phyloP scores from a whole-genome alignment of 2,797 vertebrate genomes.

The Sparidentex hasta region DNA sequence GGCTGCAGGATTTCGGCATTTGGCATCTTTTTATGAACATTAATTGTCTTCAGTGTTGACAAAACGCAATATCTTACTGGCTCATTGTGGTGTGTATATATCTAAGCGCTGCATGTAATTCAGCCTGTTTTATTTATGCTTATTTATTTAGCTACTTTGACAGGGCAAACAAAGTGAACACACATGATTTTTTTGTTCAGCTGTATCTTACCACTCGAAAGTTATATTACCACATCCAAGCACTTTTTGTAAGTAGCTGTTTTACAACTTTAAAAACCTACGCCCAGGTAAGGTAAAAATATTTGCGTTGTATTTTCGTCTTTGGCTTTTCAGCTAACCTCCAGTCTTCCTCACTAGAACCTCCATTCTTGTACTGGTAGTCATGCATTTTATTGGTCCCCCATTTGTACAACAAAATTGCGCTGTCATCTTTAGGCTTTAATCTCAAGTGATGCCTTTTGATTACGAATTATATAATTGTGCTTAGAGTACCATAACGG shows the following conservation, averaged over 20 bases:
- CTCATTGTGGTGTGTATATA: background rate
- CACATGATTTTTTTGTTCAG: background rate
- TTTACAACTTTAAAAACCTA: too few species aligned
- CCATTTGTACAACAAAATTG: constrained; percentile 7
- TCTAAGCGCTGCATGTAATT: background rate
- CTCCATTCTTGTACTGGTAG: background rate
- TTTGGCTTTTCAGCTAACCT: background rate
- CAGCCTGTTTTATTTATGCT: background rate
- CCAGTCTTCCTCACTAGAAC: background rate
- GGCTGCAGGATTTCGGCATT: too few species aligned
- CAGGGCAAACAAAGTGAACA: background rate
- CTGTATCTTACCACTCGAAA: background rate
- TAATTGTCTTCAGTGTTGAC: background rate
- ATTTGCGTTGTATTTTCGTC: background rate
- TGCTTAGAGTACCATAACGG: background rate
- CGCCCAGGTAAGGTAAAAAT: background rate
- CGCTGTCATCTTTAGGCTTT: constrained; percentile 7
- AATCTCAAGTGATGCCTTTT: background rate
- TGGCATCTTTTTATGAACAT: background rate
- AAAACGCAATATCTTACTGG: background rate
- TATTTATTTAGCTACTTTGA: background rate
- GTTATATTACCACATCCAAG: background rate
- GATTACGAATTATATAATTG: constrained; percentile 14
- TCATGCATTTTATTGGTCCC: background rate
- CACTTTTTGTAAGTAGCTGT: background rate